These are phyloP conservation scores for Potamilus streckersoni DNA, from an alignment of 1,140 invertebrate genomes.

Conservation along the genomic window DNA sequence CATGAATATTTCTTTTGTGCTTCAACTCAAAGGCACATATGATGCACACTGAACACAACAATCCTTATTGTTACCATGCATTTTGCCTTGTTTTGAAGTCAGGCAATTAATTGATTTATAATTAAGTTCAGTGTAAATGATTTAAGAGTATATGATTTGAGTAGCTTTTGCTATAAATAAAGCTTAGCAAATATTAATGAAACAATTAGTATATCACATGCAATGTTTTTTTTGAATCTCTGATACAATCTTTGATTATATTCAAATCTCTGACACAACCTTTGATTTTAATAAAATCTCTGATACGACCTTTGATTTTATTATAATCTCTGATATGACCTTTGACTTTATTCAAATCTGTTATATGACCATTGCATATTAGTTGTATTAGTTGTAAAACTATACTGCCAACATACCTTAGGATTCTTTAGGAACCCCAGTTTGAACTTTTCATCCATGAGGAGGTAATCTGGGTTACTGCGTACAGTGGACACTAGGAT, in stretches of 20 bases:
- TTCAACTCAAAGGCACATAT: neutral
- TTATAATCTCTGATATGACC: neutral
- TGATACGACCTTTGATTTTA: neutral
- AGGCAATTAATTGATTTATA: too few relatives aligned
- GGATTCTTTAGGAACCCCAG: constrained; percentile 61
- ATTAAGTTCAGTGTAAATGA: neutral
- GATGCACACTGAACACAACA: too few relatives aligned
- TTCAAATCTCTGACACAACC: too few relatives aligned
- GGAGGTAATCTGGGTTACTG: constrained; percentile 52
- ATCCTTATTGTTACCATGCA: too few relatives aligned
- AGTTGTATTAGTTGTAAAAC: neutral
- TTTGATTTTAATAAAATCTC: too few relatives aligned
- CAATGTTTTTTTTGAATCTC: too few relatives aligned
- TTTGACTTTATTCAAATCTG: neutral
- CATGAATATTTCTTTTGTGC: neutral
- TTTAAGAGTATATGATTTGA: neutral
- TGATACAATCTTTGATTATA: too few relatives aligned
- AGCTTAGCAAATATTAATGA: constrained; percentile 1
- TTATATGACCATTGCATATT: neutral
- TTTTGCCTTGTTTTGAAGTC: too few relatives aligned
- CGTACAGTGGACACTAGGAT: constrained; percentile 90
- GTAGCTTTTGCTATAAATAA: neutral
- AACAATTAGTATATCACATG: neutral
- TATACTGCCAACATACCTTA: constrained; percentile 46
- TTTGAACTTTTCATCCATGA: constrained; percentile 48